phyloP scores from a whole-genome alignment of 2,888 invertebrate species.

The Girardia tigrina region DNA sequence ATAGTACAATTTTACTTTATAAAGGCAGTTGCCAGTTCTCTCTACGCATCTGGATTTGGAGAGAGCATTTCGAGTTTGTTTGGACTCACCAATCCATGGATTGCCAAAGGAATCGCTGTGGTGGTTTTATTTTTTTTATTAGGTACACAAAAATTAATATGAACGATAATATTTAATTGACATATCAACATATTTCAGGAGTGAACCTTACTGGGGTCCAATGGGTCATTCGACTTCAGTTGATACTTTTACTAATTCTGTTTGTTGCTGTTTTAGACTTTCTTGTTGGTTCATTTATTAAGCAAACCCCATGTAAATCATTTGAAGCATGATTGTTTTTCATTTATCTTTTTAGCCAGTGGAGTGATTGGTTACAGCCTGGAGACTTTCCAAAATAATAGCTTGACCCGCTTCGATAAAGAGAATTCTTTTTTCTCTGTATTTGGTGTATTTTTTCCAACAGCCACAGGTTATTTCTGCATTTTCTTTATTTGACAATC shows the following conservation, averaged over 20 bases:
- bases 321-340: constrained; percentile 37
- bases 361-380: constrained; percentile 76
- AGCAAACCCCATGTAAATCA: constrained; percentile 59
- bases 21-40: constrained; percentile 83
- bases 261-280: constrained; percentile 79
- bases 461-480: constrained; percentile 64
- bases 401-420: constrained; percentile 64
- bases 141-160: too few species aligned
- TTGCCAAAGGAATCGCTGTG: constrained; percentile 71
- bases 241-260: constrained; percentile 69
- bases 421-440: constrained; percentile 73
- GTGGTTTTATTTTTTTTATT: constrained; percentile 71
- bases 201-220: constrained; percentile 92
- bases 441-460: constrained; percentile 91
- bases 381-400: constrained; percentile 65
- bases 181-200: constrained; percentile 51
- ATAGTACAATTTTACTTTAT: constrained; percentile 38
- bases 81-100: constrained; percentile 58
- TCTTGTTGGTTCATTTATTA: constrained; percentile 75
- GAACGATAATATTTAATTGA: too few species aligned
- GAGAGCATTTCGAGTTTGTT: constrained; percentile 80
- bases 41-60: constrained; percentile 88
- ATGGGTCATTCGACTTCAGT: constrained; percentile 89
- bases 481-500: background rate
- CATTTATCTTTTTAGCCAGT: constrained; percentile 55